Conservation (phyloP, 2,113 vertebrate genomes). For the Craseonycteris thonglongyai region DNA sequence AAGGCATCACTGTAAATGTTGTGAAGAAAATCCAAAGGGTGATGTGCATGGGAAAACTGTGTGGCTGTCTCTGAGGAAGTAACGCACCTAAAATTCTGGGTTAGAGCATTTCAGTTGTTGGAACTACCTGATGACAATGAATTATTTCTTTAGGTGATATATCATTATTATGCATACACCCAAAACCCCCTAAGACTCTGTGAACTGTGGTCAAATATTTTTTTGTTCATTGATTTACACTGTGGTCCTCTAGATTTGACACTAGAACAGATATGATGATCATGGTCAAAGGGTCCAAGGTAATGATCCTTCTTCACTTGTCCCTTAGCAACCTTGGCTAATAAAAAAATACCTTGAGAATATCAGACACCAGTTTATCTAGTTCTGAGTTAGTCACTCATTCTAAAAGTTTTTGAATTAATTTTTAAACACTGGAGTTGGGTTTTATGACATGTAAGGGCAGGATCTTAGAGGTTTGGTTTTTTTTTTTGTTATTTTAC, state of each 20-base stretch:
- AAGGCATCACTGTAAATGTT: too few species aligned
- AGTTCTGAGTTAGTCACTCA: not conserved
- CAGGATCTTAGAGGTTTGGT: not conserved
- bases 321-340: not conserved
- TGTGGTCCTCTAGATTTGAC: not conserved
- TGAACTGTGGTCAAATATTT: not conserved
- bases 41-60: not conserved
- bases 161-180: not conserved
- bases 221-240: not conserved
- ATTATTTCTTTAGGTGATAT: not conserved
- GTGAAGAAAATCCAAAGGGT: slow-evolving; percentile 3
- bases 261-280: not conserved
- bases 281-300: not conserved
- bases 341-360: not conserved
- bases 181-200: not conserved
- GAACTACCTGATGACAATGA: not conserved
- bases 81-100: not conserved
- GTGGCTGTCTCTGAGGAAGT: not conserved
- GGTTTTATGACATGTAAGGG: not conserved
- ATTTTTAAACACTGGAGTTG: not conserved
- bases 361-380: not conserved
- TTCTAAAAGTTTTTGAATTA: not conserved
- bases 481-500: not conserved
- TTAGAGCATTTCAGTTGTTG: not conserved
- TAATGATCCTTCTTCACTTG: not conserved